These are phyloP conservation scores for Monomorium pharaonis DNA, from an alignment of 1,140 invertebrate genomes.

Conservation along the genomic window DNA sequence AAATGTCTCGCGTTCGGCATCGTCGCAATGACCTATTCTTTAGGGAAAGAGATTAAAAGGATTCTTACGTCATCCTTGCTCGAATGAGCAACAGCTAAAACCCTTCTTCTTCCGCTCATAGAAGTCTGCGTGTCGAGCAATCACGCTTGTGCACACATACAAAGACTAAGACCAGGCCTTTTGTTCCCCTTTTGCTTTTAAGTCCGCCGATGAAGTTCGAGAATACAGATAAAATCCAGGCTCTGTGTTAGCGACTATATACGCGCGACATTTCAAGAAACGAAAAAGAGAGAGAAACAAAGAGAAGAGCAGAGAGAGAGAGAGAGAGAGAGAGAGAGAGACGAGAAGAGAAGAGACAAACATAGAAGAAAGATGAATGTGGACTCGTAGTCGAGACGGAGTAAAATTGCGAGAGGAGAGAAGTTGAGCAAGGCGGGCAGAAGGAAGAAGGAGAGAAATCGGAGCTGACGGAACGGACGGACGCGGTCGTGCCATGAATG, in stretches of 20 bases:
- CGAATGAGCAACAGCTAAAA: slow-evolving; percentile 31
- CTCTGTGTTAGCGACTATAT: background rate
- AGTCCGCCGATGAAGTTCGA: slow-evolving; percentile 38
- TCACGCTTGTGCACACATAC: slow-evolving; percentile 12
- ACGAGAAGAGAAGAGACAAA: background rate
- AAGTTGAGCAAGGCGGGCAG: background rate
- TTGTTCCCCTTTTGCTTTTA: slow-evolving; percentile 55
- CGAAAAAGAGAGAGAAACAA: background rate
- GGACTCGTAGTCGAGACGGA: background rate
- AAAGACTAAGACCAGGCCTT: slow-evolving; percentile 12
- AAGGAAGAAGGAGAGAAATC: slow-evolving; percentile 22
- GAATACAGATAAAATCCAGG: slow-evolving; percentile 55
- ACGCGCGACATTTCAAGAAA: slow-evolving; percentile 55
- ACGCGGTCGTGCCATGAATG: slow-evolving; percentile 61
- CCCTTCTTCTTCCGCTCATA: background rate
- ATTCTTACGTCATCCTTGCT: slow-evolving; percentile 40
- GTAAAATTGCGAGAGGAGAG: background rate
- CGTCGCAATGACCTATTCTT: background rate
- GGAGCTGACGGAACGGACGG: slow-evolving; percentile 25
- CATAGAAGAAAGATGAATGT: slow-evolving; percentile 28
- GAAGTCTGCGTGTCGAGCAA: slow-evolving; percentile 15
- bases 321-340: background rate
- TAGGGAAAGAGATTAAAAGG: slow-evolving; percentile 29
- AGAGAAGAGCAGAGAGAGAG: background rate
- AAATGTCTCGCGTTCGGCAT: background rate